Percentiles rank a stretch among this genome's conserved stretches.
Conservation (phyloP, 1,140 invertebrate genomes). For the Archivesica marissinica region DNA sequence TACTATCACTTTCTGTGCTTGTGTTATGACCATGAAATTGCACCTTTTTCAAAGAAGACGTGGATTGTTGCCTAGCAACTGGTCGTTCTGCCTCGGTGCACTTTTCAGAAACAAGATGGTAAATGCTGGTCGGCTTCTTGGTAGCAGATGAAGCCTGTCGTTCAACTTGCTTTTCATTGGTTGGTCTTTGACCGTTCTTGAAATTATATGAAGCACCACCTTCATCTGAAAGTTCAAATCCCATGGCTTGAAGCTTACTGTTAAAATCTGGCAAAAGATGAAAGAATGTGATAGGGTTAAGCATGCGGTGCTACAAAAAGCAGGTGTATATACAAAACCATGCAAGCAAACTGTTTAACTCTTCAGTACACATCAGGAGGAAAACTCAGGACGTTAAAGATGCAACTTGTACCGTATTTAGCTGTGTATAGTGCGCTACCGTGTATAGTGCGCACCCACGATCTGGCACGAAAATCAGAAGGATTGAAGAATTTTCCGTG, state of each 20-base stretch:
- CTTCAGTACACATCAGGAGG: too few species aligned
- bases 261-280: slow-evolving; percentile 79
- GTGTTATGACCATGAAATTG: slow-evolving; percentile 64
- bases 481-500: too few species aligned
- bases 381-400: too few species aligned
- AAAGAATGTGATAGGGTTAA: slow-evolving; percentile 37
- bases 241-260: slow-evolving; percentile 78
- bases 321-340: not conserved
- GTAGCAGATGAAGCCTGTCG: slow-evolving; percentile 6
- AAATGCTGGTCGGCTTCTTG: slow-evolving; percentile 67
- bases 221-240: slow-evolving; percentile 78
- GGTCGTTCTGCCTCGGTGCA: slow-evolving; percentile 49
- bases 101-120: slow-evolving; percentile 71
- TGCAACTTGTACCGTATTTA: too few species aligned
- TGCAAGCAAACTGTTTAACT: slow-evolving; percentile 1
- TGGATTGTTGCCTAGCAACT: slow-evolving; percentile 29
- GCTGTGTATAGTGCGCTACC: too few species aligned
- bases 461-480: too few species aligned
- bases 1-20: slow-evolving; percentile 77
- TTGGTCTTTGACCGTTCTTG: not conserved
- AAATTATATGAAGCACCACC: slow-evolving; percentile 63
- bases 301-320: slow-evolving; percentile 37
- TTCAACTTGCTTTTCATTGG: not conserved
- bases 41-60: slow-evolving; percentile 63
- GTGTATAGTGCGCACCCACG: too few species aligned